These are phyloP conservation scores for Micromesistius poutassou DNA, from an alignment of 2,797 vertebrate species.

Conservation along the genomic window DNA sequence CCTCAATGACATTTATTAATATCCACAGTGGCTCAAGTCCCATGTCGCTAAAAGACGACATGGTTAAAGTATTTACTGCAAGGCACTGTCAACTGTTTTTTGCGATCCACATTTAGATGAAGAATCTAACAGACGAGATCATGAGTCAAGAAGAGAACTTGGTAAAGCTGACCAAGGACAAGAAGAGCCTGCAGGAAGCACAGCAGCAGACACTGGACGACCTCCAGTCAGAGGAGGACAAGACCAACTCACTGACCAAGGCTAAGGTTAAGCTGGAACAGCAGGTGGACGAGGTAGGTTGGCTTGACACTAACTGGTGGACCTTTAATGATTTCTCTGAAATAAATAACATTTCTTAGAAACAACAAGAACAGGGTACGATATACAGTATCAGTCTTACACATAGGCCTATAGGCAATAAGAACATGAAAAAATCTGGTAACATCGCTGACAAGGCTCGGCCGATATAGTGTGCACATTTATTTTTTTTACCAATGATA, in stretches of 20 bases:
- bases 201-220: conserved; percentile 77
- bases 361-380: not conserved
- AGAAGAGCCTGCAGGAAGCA: conserved; percentile 73
- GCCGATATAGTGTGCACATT: too few relatives aligned
- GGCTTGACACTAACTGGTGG: not conserved
- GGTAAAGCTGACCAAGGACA: conserved; percentile 75
- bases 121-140: conserved; percentile 81
- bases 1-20: not conserved
- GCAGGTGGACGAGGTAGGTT: conserved; percentile 81
- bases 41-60: not conserved
- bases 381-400: too few relatives aligned
- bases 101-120: conserved; percentile 67
- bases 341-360: too few relatives aligned
- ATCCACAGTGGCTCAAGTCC: too few relatives aligned
- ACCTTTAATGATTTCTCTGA: not conserved
- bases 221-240: conserved; percentile 82
- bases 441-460: too few relatives aligned
- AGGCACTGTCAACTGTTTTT: not conserved
- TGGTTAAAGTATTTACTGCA: not conserved
- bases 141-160: conserved; percentile 74
- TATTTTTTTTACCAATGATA: too few relatives aligned
- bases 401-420: too few relatives aligned
- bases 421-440: too few relatives aligned
- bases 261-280: conserved; percentile 82
- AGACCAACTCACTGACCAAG: conserved; percentile 79